phyloP scores from a whole-genome alignment of 2,113 vertebrate genomes.

The Marmota flaviventris region DNA sequence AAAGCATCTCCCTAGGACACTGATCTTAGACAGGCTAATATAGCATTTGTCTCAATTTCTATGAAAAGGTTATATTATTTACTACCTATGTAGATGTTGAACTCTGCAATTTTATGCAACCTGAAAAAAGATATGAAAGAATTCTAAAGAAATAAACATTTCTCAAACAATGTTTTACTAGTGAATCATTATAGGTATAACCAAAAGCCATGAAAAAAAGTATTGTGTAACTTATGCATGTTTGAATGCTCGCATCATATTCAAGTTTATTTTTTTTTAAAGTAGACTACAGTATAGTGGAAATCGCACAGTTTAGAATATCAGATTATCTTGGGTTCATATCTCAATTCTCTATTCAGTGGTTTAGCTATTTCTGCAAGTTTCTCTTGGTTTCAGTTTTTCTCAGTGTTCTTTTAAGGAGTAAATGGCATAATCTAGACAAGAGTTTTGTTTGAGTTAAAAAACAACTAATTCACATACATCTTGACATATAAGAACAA shows the following conservation, averaged over 20 bases:
- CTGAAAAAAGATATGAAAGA: slow-evolving; percentile 53
- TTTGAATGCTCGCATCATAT: background rate
- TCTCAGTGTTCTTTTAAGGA: background rate
- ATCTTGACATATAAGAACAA: background rate
- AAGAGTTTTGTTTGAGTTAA: background rate
- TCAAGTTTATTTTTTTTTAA: background rate
- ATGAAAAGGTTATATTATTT: background rate
- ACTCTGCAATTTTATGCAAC: background rate
- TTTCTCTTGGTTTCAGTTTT: background rate
- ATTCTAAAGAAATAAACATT: background rate
- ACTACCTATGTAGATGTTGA: background rate
- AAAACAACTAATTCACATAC: background rate
- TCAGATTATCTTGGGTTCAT: background rate
- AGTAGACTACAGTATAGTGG: background rate
- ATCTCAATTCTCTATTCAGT: background rate
- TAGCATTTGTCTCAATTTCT: background rate
- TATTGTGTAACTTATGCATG: background rate
- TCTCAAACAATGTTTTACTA: background rate
- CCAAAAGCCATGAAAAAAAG: background rate
- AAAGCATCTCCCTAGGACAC: background rate
- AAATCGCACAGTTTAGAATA: background rate
- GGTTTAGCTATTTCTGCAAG: background rate
- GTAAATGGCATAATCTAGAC: background rate
- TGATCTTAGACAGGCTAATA: background rate
- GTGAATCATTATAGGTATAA: background rate